Evolutionary conservation across 2,797 vertebrate species (phyloP).

Genomic region (Fringilla coelebs): DNA sequence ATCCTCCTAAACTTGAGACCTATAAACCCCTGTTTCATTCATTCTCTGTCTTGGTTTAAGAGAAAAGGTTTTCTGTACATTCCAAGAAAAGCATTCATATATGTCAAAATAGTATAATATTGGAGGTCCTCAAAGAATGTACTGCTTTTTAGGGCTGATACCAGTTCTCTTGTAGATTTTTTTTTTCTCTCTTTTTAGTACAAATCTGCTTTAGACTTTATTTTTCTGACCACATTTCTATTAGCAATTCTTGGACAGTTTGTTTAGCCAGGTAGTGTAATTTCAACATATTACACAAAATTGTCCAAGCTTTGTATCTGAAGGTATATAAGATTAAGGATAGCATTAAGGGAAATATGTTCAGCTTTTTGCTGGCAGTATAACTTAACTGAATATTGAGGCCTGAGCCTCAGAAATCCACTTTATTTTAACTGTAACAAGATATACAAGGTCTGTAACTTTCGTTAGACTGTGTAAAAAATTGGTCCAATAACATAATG

Average conservation of each 20-base stretch:
- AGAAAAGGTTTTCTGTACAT: not conserved
- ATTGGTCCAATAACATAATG: not conserved
- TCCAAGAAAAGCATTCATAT: not conserved
- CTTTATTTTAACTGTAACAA: constrained; percentile 15
- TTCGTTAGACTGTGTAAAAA: constrained; percentile 10
- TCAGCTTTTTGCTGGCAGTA: not conserved
- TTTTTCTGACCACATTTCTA: not conserved
- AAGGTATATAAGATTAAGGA: constrained; percentile 15
- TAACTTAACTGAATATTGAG: constrained; percentile 9
- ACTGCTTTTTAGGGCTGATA: not conserved
- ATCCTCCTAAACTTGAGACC: not conserved
- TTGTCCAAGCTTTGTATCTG: not conserved
- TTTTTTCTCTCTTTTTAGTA: not conserved
- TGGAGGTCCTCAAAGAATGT: constrained; percentile 20
- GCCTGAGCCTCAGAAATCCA: not conserved
- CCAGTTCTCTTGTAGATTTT: not conserved
- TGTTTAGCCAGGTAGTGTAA: not conserved
- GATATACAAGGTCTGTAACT: not conserved
- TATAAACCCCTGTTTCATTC: not conserved
- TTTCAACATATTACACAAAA: not conserved
- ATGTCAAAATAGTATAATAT: not conserved
- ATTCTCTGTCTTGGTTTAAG: not conserved
- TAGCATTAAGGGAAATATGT: constrained; percentile 50
- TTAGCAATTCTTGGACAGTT: not conserved
- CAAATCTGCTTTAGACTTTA: not conserved